Conservation (phyloP, 2,797 vertebrate species). For the Pipistrellus kuhlii region DNA sequence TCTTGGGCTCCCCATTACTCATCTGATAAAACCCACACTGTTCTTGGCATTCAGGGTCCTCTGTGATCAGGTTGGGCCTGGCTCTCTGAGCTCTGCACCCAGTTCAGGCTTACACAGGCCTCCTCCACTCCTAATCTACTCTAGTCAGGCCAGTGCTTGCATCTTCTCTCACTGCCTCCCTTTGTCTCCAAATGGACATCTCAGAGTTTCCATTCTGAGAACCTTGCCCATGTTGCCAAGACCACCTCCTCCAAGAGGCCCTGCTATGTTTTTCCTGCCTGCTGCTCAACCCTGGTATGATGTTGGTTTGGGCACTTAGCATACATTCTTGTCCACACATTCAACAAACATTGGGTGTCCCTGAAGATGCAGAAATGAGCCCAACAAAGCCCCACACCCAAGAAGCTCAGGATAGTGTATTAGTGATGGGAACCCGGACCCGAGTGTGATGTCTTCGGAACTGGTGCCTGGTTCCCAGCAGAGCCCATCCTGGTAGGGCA, state of each 20-base stretch:
- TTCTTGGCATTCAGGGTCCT: not conserved
- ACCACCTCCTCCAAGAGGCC: not conserved
- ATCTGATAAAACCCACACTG: no score
- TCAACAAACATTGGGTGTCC: not conserved
- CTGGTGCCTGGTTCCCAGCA: not conserved
- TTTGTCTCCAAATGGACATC: not conserved
- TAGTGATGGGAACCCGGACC: not conserved
- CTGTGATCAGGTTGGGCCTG: not conserved
- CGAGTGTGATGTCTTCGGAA: not conserved
- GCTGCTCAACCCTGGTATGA: not conserved
- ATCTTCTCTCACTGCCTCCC: not conserved
- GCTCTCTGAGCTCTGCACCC: not conserved
- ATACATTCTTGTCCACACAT: not conserved
- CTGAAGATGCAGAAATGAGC: not conserved
- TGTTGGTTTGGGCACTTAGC: not conserved
- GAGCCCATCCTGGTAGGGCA: not conserved
- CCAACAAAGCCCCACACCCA: not conserved
- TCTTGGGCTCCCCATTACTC: not conserved
- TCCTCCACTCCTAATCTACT: not conserved
- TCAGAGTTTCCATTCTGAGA: not conserved
- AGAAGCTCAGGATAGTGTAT: not conserved
- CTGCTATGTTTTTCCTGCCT: not conserved
- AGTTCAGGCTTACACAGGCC: not conserved
- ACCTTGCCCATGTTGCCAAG: not conserved
- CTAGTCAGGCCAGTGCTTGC: not conserved